Evolutionary conservation across 2,797 vertebrate genomes (phyloP).

Genomic region (Pantherophis vulpinus): DNA sequence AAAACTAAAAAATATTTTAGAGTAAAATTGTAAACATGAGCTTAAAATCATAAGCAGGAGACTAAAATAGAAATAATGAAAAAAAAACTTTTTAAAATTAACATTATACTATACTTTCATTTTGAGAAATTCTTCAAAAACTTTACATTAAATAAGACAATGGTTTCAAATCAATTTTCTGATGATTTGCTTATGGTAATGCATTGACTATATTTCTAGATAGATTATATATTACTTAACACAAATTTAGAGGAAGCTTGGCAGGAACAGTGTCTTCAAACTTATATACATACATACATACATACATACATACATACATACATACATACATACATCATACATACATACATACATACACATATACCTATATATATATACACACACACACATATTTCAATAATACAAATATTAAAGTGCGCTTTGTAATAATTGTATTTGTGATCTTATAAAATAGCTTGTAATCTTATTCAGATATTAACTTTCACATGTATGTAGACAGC

Average conservation of each 20-base stretch:
- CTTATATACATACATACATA: neutral
- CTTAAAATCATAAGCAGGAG: neutral
- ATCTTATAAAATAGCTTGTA: neutral
- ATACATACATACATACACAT: neutral
- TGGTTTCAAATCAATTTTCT: neutral
- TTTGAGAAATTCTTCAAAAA: neutral
- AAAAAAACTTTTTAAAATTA: neutral
- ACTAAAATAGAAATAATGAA: neutral
- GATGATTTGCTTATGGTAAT: neutral
- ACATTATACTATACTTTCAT: neutral
- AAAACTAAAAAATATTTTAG: neutral
- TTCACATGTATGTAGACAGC: conserved; percentile 34
- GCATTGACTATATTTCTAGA: neutral
- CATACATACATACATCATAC: too few relatives aligned
- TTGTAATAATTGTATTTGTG: neutral
- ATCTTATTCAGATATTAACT: neutral
- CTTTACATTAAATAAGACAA: neutral
- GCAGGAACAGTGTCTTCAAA: neutral
- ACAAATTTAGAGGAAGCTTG: neutral
- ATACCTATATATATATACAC: neutral
- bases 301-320: too few relatives aligned
- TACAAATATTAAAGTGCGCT: neutral
- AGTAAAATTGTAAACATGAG: neutral
- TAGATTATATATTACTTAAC: neutral
- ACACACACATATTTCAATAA: neutral